Percentiles rank a stretch among this genome's conserved stretches.
Evolutionary conservation across 2,888 invertebrate species (phyloP).

Genomic region (Hydraecia micacea): DNA sequence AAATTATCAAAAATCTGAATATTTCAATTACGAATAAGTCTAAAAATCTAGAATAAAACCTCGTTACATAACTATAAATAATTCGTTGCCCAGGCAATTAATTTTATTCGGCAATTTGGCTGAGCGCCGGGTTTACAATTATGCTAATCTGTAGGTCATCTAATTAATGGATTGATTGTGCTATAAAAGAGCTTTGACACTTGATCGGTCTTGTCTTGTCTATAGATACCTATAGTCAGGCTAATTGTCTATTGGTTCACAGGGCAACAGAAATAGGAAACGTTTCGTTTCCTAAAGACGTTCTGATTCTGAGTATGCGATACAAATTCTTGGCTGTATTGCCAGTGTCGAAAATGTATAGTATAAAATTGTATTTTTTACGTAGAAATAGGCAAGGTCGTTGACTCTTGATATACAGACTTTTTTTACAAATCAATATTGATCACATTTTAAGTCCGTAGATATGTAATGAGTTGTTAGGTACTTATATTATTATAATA

Average conservation of each 20-base stretch:
- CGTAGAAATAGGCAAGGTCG: background rate
- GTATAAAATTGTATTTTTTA: background rate
- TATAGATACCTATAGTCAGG: slow-evolving; percentile 38
- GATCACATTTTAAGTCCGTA: too few species aligned
- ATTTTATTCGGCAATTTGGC: slow-evolving; percentile 70
- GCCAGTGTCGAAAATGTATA: background rate
- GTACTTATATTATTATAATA: too few species aligned
- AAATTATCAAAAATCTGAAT: background rate
- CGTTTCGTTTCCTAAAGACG: background rate
- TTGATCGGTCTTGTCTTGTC: slow-evolving; percentile 37
- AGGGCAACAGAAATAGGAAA: slow-evolving; percentile 33
- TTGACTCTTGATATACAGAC: slow-evolving; percentile 8
- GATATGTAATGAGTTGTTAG: too few species aligned
- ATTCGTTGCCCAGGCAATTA: slow-evolving; percentile 67
- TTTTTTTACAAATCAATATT: too few species aligned
- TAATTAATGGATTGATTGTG: slow-evolving; percentile 58
- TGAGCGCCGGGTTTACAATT: slow-evolving; percentile 60
- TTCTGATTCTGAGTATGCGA: background rate
- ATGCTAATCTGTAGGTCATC: slow-evolving; percentile 57
- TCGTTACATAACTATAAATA: slow-evolving; percentile 67
- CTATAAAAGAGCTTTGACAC: slow-evolving; percentile 51
- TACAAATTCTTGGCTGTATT: slow-evolving; percentile 24
- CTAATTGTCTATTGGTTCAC: slow-evolving; percentile 36
- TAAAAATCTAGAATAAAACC: slow-evolving; percentile 38
- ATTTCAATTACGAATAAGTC: background rate